Conservation (phyloP, 2,797 vertebrate species). For the Lerista edwardsae region DNA sequence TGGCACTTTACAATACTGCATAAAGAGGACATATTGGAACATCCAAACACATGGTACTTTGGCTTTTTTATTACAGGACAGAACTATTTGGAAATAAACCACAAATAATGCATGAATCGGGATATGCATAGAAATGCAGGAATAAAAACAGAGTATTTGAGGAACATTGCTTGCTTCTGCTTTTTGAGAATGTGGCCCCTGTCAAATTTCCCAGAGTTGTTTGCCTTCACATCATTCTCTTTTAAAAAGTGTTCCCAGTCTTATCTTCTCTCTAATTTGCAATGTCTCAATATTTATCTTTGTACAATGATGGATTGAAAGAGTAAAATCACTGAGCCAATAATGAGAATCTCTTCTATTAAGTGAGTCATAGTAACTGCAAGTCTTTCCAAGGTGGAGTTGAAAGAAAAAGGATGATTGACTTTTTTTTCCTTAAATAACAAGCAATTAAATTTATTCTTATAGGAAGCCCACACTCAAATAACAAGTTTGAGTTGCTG, state of each 20-base stretch:
- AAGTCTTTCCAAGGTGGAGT: slow-evolving; percentile 67
- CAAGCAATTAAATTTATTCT: slow-evolving; percentile 57
- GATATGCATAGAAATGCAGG: neutral
- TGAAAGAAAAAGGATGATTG: slow-evolving; percentile 64
- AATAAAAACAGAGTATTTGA: neutral
- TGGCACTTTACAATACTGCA: too few species aligned
- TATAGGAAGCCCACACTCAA: slow-evolving; percentile 40
- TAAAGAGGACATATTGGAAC: too few species aligned
- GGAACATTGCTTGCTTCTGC: slow-evolving; percentile 8
- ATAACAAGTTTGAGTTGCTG: slow-evolving; percentile 34
- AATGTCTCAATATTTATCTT: slow-evolving; percentile 82
- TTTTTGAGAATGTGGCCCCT: slow-evolving; percentile 25
- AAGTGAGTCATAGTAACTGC: slow-evolving; percentile 74
- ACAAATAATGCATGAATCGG: neutral
- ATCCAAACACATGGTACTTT: too few species aligned
- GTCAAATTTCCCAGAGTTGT: slow-evolving; percentile 45
- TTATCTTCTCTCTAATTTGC: slow-evolving; percentile 70
- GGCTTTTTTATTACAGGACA: too few species aligned
- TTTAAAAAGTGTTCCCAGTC: slow-evolving; percentile 67
- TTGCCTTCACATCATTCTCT: slow-evolving; percentile 70
- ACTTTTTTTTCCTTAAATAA: slow-evolving; percentile 59
- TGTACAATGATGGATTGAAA: slow-evolving; percentile 72
- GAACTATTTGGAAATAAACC: too few species aligned
- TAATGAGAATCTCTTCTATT: slow-evolving; percentile 72
- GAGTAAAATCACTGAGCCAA: slow-evolving; percentile 70